These are phyloP conservation scores for Lasioglossum malachurum DNA, from an alignment of 2,888 invertebrate genomes.

Conservation along the genomic window DNA sequence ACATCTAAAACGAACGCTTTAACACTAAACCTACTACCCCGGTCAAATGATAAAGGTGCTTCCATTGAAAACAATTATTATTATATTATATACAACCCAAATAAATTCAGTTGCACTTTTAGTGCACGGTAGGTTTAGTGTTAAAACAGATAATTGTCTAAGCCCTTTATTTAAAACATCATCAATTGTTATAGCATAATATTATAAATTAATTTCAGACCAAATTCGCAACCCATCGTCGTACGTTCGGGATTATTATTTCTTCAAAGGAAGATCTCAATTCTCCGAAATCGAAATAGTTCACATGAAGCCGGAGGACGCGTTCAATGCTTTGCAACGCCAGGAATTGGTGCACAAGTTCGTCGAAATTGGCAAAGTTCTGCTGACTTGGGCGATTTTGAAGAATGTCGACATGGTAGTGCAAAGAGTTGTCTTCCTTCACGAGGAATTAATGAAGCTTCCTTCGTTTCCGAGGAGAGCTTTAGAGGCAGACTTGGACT, in stretches of 20 bases:
- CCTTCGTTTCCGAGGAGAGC: slow-evolving; percentile 99
- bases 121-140: no score
- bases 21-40: no score
- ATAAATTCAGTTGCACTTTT: no score
- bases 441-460: slow-evolving; percentile 99
- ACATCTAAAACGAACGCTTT: background rate
- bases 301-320: slow-evolving; percentile 96
- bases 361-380: slow-evolving; percentile 98
- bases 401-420: slow-evolving; percentile 98
- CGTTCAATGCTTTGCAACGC: slow-evolving; percentile 94
- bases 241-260: slow-evolving; percentile 96
- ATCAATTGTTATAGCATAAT: background rate
- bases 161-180: background rate
- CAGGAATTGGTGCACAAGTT: slow-evolving; percentile 97
- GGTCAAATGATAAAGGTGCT: no score
- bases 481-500: slow-evolving; percentile 97
- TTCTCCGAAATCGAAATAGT: slow-evolving; percentile 98
- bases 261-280: slow-evolving; percentile 94
- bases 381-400: slow-evolving; percentile 95
- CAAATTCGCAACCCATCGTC: slow-evolving; percentile 98
- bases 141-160: background rate
- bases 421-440: slow-evolving; percentile 98
- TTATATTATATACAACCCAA: no score
- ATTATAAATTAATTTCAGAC: slow-evolving; percentile 86
- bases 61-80: no score